Conservation (phyloP, 2,888 invertebrate genomes). For the Cylloceria caligata region DNA sequence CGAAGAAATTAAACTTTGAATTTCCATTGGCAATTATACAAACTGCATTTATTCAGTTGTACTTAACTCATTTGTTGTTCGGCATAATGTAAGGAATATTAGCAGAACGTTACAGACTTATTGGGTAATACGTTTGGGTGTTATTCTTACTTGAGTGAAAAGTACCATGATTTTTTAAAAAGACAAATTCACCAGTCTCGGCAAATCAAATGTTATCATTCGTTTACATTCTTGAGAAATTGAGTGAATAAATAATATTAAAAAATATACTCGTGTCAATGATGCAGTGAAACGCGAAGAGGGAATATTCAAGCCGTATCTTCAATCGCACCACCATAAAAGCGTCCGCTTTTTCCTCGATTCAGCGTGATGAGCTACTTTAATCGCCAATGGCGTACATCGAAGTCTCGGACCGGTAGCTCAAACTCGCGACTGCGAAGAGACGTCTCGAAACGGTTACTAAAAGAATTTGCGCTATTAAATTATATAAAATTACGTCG, state of each 20-base stretch:
- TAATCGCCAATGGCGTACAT: neutral
- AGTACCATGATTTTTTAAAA: neutral
- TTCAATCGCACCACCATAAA: constrained; percentile 48
- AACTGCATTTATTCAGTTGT: too few species aligned
- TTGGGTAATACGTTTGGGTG: too few species aligned
- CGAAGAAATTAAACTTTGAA: too few species aligned
- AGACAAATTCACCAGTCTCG: neutral
- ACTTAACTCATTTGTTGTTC: too few species aligned
- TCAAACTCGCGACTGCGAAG: constrained; percentile 11
- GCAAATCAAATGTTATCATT: neutral
- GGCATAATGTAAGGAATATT: too few species aligned
- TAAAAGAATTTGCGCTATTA: constrained; percentile 73
- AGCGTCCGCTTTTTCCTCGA: constrained; percentile 29
- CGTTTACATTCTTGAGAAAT: neutral
- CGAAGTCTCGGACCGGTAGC: neutral
- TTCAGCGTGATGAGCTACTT: neutral
- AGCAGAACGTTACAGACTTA: too few species aligned
- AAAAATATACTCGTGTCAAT: neutral
- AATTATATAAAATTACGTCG: constrained; percentile 75
- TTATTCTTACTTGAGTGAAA: too few species aligned
- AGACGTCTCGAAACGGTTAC: constrained; percentile 42
- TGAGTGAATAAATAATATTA: too few species aligned
- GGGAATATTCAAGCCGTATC: constrained; percentile 17
- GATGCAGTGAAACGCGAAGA: neutral
- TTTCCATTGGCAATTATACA: too few species aligned